Conservation (phyloP, 2,797 vertebrate genomes). For the Tiaroga cobitis region DNA sequence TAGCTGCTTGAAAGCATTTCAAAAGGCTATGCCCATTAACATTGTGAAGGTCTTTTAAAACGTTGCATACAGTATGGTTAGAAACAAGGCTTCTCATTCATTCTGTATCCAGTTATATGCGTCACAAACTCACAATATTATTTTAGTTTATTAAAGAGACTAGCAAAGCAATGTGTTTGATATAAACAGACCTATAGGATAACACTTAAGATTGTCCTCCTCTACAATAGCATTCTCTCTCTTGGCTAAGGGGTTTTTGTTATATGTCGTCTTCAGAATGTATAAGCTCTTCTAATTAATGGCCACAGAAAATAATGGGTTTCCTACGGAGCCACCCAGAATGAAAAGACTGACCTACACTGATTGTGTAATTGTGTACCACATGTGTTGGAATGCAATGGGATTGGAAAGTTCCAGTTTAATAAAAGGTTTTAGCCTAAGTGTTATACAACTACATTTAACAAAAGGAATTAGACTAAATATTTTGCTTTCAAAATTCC, state of each 20-base stretch:
- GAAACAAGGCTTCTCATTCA: background rate
- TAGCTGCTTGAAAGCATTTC: background rate
- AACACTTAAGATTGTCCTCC: background rate
- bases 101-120: background rate
- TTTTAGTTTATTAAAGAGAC: background rate
- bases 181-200: slow-evolving; percentile 2
- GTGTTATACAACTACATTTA: background rate
- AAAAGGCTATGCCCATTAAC: background rate
- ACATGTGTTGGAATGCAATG: background rate
- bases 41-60: background rate
- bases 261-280: background rate
- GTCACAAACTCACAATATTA: background rate
- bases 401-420: background rate
- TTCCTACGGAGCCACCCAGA: background rate
- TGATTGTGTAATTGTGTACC: background rate
- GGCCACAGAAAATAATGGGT: background rate
- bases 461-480: background rate
- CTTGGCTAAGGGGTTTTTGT: background rate
- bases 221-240: slow-evolving; percentile 32
- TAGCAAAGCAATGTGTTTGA: slow-evolving; percentile 25
- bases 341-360: background rate
- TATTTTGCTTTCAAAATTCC: background rate
- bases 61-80: background rate
- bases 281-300: slow-evolving; percentile 37
- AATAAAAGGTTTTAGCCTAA: background rate